Conservation (phyloP, 1,140 invertebrate genomes). For the Hermetia illucens region DNA sequence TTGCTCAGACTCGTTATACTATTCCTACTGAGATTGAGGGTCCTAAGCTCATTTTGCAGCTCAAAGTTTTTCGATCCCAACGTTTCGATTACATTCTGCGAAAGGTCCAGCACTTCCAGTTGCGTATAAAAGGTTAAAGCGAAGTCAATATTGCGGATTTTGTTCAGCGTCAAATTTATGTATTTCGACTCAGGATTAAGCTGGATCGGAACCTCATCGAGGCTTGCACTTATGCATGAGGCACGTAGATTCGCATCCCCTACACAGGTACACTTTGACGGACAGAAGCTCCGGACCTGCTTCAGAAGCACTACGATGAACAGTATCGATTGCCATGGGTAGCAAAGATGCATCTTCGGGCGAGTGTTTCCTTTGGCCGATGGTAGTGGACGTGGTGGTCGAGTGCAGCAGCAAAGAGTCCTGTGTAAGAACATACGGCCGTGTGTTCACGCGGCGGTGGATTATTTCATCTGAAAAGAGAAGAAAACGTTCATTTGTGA, state of each 20-base stretch:
- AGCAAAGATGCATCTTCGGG: not conserved
- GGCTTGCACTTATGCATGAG: constrained; percentile 55
- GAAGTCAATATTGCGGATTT: constrained; percentile 53
- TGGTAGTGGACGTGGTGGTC: too few species aligned
- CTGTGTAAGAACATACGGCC: too few species aligned
- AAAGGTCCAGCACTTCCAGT: constrained; percentile 62
- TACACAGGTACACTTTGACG: constrained; percentile 56
- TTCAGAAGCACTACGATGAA: constrained; percentile 9
- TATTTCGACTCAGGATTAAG: constrained; percentile 68
- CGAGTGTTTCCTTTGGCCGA: too few species aligned
- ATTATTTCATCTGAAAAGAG: too few species aligned
- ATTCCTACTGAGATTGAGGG: constrained; percentile 64
- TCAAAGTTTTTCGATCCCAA: constrained; percentile 68
- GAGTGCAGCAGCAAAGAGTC: too few species aligned
- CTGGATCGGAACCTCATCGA: constrained; percentile 75
- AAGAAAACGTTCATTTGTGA: too few species aligned
- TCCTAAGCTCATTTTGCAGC: constrained; percentile 49
- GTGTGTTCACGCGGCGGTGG: too few species aligned
- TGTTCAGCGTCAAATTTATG: constrained; percentile 61
- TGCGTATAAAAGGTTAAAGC: constrained; percentile 66
- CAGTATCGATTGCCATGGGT: constrained; percentile 9
- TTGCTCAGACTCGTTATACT: constrained; percentile 51
- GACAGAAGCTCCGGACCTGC: constrained; percentile 49
- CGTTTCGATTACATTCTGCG: constrained; percentile 60
- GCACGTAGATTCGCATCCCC: constrained; percentile 55